phyloP scores from a whole-genome alignment of 1,140 invertebrate genomes.

The Drosophila auraria region DNA sequence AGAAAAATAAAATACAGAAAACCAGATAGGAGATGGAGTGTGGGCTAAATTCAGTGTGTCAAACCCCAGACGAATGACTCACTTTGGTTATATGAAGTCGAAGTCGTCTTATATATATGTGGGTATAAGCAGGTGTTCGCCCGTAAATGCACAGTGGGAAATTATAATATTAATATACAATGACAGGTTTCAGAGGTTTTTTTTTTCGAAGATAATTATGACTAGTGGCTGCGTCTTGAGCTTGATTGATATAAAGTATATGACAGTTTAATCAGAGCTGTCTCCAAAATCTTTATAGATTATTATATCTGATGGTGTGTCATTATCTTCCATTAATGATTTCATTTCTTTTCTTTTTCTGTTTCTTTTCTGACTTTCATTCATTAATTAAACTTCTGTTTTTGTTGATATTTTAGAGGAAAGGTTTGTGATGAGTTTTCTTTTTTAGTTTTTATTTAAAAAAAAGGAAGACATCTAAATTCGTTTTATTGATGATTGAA shows the following conservation, averaged over 20 bases:
- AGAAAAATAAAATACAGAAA: conserved; percentile 1
- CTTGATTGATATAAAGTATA: conserved; percentile 8
- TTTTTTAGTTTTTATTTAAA: background rate
- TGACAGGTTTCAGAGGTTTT: background rate
- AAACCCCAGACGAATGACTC: conserved; percentile 59
- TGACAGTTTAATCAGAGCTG: background rate
- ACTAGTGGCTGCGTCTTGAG: conserved; percentile 3
- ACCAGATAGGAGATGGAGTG: conserved; percentile 7
- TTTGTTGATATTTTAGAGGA: background rate
- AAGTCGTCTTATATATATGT: background rate
- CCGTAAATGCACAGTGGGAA: conserved; percentile 13
- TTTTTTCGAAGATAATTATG: conserved; percentile 2
- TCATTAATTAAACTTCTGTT: background rate
- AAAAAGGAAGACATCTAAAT: too few species aligned
- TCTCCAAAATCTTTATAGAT: background rate
- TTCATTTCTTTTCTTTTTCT: background rate
- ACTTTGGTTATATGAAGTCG: conserved; percentile 36
- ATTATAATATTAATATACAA: background rate
- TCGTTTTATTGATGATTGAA: too few species aligned
- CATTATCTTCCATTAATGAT: conserved; percentile 1
- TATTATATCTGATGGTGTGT: background rate
- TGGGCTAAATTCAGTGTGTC: conserved; percentile 66
- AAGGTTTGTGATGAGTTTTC: background rate
- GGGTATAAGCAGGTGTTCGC: conserved; percentile 27
- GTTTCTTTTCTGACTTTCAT: background rate